Evolutionary conservation across 2,113 vertebrate genomes (phyloP).

Genomic region (Gymnorhina tibicen): DNA sequence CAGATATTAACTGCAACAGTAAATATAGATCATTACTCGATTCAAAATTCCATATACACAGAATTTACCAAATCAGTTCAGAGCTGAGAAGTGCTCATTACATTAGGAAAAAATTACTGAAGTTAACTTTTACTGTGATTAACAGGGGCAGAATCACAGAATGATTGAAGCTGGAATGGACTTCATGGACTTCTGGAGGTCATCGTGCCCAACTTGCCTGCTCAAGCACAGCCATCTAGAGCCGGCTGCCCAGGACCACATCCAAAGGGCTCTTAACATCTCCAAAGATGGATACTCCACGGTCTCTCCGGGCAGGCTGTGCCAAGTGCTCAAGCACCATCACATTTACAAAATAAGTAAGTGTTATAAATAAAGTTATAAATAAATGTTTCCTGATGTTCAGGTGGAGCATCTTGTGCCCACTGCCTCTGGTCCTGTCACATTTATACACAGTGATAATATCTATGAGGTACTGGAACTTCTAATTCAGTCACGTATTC

Average conservation of each 20-base stretch:
- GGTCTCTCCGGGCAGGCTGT: neutral
- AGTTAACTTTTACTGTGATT: neutral
- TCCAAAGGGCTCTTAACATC: neutral
- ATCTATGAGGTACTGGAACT: neutral
- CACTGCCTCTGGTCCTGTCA: neutral
- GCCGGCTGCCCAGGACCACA: neutral
- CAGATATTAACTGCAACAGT: neutral
- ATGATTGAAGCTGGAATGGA: neutral
- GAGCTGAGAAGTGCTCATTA: neutral
- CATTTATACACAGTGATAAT: neutral
- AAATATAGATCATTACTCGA: neutral
- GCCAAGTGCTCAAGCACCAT: neutral
- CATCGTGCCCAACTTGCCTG: neutral
- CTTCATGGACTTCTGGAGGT: neutral
- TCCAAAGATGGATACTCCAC: neutral
- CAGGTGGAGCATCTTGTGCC: neutral
- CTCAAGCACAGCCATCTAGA: neutral
- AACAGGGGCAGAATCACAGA: neutral
- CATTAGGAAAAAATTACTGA: neutral
- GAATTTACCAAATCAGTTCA: neutral
- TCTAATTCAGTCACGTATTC: neutral
- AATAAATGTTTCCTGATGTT: neutral
- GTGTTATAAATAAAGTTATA: neutral
- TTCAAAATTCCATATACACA: neutral
- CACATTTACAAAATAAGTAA: neutral